Evolutionary conservation across 1,140 invertebrate species (phyloP), one percentile per base, ranked within the genome.

Genomic region (Papilio polyxenes): DNA sequence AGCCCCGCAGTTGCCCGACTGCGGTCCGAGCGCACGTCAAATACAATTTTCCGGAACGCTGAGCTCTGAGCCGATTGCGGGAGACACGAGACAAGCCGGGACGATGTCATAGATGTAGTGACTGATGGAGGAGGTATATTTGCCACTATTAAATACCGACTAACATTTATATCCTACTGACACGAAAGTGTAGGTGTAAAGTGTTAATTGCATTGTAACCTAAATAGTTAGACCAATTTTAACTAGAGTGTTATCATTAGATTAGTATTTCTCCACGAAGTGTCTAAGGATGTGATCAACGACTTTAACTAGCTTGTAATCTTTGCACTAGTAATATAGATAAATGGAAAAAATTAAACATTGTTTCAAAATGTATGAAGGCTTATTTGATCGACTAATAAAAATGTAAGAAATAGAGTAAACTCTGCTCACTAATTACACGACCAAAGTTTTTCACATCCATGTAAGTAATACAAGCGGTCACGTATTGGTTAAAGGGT

Each of bases 401-500:
- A 31, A 11, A 13, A 62, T 62, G 5, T 20, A 7, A 17, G 6
- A 62, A 20, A 20, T 62, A 62, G 4, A 56, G 9, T 23, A n/a
- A 10, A 53, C 59, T 72, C 15, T 31, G 82, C 37, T 51, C 83
- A 13, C n/a, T 17, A 40, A 31, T 75, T 15, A 20, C 9, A 51
- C 20, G 77, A 88, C 89, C 82, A 85, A 48, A n/a, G 13, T 81
- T 86, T 84, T 65, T 9, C 15, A 82, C 44, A 83, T 87, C 82
- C 11, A 9, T 10, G 2, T 74, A 53, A 80, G 85, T 75, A 85
- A 87, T 87, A 90, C 87, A 88, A 88, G 87, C 87, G 91, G 91
- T 90, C 91, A 91, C 91, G 91, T 92, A 92, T 92, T 92, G 91
- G 91, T 90, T 91, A 91, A 92, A 91, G 91, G 90, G 89, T 90